These are phyloP conservation scores for Peromyscus polionotus DNA, from an alignment of 2,113 vertebrate genomes.

Conservation along the genomic window DNA sequence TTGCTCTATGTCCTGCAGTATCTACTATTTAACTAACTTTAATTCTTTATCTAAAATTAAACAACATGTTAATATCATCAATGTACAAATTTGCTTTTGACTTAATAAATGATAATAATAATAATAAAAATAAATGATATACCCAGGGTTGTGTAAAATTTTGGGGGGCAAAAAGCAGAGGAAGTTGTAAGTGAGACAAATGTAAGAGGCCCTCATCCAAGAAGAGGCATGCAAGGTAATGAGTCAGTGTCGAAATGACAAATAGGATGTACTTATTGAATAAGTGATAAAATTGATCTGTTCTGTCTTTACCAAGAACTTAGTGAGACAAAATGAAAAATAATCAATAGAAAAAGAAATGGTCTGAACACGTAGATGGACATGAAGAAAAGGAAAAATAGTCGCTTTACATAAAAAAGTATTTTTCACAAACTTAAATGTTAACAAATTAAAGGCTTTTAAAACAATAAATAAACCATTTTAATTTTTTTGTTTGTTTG, in stretches of 20 bases:
- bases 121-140: too few relatives aligned
- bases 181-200: neutral
- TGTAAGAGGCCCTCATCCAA: neutral
- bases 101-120: neutral
- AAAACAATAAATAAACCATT: neutral
- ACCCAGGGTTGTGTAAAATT: neutral
- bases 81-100: neutral
- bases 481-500: neutral
- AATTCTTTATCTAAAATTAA: neutral
- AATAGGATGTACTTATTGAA: neutral
- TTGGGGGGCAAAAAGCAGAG: neutral
- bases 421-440: neutral
- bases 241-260: neutral
- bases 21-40: neutral
- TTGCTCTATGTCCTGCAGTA: neutral
- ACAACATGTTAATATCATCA: neutral
- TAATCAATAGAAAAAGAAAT: slow-evolving; percentile 8
- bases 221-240: neutral
- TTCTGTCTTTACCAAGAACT: neutral
- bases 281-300: neutral
- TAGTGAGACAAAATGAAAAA: slow-evolving; percentile 35
- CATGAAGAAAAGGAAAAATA: neutral
- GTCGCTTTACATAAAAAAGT: neutral
- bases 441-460: neutral
- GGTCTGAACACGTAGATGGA: too few relatives aligned